Percentiles rank a stretch among this genome's conserved stretches.
phyloP scores from a whole-genome alignment of 1,140 invertebrate species.

The Drosophila quadrilineata region DNA sequence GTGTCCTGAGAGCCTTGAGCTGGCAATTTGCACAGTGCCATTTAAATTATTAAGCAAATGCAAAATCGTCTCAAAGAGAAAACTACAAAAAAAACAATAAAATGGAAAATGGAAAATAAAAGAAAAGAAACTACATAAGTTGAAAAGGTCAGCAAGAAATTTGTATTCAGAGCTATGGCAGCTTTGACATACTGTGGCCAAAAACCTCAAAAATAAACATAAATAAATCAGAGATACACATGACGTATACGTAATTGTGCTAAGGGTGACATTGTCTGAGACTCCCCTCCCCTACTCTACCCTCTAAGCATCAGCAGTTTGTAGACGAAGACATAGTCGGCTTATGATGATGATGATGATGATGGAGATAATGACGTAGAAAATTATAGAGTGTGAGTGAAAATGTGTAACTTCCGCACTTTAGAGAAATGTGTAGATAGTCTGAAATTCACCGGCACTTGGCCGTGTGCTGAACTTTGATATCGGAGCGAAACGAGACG shows the following conservation, averaged over 20 bases:
- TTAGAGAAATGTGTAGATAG: constrained; percentile 28
- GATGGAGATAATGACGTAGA: neutral
- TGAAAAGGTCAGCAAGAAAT: constrained; percentile 13
- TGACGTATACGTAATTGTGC: constrained; percentile 13
- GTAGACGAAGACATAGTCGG: too few relatives aligned
- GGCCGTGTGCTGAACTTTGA: constrained; percentile 32
- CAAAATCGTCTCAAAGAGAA: constrained; percentile 1
- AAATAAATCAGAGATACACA: constrained; percentile 35
- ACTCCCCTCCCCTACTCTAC: too few relatives aligned
- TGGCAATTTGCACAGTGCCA: constrained; percentile 26
- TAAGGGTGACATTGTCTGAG: constrained; percentile 10
- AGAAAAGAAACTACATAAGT: neutral
- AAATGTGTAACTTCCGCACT: constrained; percentile 24
- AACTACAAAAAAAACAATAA: too few relatives aligned
- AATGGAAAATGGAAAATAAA: too few relatives aligned
- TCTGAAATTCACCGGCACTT: constrained; percentile 5
- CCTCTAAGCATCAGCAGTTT: too few relatives aligned
- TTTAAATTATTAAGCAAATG: constrained; percentile 40
- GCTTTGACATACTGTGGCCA: constrained; percentile 34
- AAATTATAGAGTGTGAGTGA: neutral
- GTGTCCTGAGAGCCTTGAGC: constrained; percentile 19
- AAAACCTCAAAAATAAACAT: constrained; percentile 29
- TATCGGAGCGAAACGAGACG: constrained; percentile 29
- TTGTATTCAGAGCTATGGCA: constrained; percentile 2
- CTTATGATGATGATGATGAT: neutral